A percentile compares a stretch with the other conserved stretches of the same genome.
Evolutionary conservation across 2,888 invertebrate species (phyloP).

Genomic region (Drosophila histrio): DNA sequence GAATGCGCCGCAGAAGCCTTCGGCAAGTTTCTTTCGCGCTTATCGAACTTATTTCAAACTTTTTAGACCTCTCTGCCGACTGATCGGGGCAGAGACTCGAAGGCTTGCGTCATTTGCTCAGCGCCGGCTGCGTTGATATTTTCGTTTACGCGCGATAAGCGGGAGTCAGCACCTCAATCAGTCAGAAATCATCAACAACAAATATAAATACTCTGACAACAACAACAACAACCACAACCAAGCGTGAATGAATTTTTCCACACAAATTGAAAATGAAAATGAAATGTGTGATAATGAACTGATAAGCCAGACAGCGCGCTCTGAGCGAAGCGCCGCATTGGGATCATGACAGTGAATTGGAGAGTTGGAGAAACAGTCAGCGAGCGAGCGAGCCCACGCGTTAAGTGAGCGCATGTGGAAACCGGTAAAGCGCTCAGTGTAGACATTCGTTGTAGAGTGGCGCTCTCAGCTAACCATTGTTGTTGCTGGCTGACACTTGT

Average conservation of each 20-base stretch:
- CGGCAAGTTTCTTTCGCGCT: slow-evolving; percentile 8
- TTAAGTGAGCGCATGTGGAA: slow-evolving; percentile 27
- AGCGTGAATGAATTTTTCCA: slow-evolving; percentile 74
- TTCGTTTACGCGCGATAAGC: slow-evolving; percentile 56
- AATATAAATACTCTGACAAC: slow-evolving; percentile 48
- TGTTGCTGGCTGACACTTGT: slow-evolving; percentile 58
- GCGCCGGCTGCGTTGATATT: slow-evolving; percentile 44
- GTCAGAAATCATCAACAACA: slow-evolving; percentile 54
- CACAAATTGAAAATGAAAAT: slow-evolving; percentile 74
- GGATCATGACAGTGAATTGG: slow-evolving; percentile 39
- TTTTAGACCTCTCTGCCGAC: slow-evolving; percentile 11
- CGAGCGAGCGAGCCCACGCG: slow-evolving; percentile 14
- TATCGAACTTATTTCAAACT: slow-evolving; percentile 20
- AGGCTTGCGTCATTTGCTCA: slow-evolving; percentile 48
- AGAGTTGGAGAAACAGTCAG: slow-evolving; percentile 8
- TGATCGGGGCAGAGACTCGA: slow-evolving; percentile 18
- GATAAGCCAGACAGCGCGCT: slow-evolving; percentile 57
- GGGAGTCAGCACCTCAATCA: slow-evolving; percentile 67
- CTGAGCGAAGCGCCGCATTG: slow-evolving; percentile 48
- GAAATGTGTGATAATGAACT: slow-evolving; percentile 70
- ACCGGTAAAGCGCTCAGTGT: slow-evolving; percentile 57
- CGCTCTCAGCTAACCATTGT: slow-evolving; percentile 46
- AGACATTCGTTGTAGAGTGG: slow-evolving; percentile 60
- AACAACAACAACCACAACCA: slow-evolving; percentile 14
- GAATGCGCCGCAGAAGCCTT: slow-evolving; percentile 21